Base-by-base conservation (phyloP, 2,797 vertebrate genomes). In the Gila robusta region DNA sequence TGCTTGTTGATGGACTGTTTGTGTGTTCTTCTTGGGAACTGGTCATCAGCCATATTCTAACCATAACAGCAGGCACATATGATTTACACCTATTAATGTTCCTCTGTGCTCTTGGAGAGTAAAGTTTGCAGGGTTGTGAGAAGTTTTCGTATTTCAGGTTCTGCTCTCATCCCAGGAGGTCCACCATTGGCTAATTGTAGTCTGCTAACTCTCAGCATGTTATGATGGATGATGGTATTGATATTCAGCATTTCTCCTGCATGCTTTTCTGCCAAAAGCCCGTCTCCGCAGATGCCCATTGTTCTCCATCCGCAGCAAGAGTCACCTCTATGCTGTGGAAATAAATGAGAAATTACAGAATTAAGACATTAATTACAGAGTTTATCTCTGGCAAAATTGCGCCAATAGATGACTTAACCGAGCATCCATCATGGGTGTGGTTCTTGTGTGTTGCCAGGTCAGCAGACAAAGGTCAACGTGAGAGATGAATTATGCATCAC, bases 331-430 rank as follows among this genome's bases (percentile, higher is more conserved):
- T 93, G 92, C 94, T 92, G 95, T 95, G 94, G 94, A 96, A 96
- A 96, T 96, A 96, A 96, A 96, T 96, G 95, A 96, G 95, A 96
- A 94, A 94, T 95, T 95, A 95, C 95, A 93, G 95, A 96, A 95
- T 94, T 94, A 94, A 96, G 95, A 95, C 96, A 96, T 96, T 96
- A 96, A 97, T 96, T 96, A 96, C 94, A 94, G 94, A 95, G 94
- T 95, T 95, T 96, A 95, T 96, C 95, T 95, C 94, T 90, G 88
- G 94, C 94, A 94, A 96, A 96, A 96, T 93, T 95, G 95, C 93
- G 95, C 95, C 95, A 95, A 96, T 96, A 96, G 95, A 96, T 94
- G 94, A 93, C 94, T 94, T 93, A 95, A 95, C 95, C 94, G 94
- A 94, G 94, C 95, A 97, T 97, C 94, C 95, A 96, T 97, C 96